Percentiles rank a stretch among this genome's conserved stretches.
Evolutionary conservation across 2,113 vertebrate genomes (phyloP).

Genomic region (Todiramphus saurophagus): DNA sequence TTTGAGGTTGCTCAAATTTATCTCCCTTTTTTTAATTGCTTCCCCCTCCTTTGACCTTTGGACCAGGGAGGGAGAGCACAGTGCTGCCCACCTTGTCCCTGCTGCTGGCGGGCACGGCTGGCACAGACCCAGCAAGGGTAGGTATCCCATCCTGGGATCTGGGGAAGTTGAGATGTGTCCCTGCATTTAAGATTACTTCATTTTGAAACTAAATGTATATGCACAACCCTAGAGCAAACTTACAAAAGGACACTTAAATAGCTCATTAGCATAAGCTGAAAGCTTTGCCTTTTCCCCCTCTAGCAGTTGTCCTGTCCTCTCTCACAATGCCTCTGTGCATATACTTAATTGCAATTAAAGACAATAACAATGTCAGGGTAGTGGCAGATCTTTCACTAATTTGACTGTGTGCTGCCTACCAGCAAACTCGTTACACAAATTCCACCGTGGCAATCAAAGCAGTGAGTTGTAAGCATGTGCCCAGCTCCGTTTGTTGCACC

Average conservation of each 20-base stretch:
- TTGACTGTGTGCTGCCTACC: not conserved
- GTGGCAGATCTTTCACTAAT: not conserved
- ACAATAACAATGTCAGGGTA: not conserved
- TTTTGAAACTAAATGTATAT: not conserved
- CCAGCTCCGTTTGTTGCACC: not conserved
- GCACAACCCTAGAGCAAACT: not conserved
- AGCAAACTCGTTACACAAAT: not conserved
- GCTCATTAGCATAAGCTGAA: not conserved
- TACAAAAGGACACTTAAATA: not conserved
- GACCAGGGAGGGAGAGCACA: fast-evolving
- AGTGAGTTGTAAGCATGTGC: fast-evolving
- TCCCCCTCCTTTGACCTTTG: not conserved
- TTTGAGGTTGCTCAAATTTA: not conserved
- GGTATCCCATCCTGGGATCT: not conserved
- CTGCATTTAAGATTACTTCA: not conserved
- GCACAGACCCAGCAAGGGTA: not conserved
- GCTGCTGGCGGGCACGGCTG: not conserved
- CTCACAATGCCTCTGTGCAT: not conserved
- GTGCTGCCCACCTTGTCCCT: not conserved
- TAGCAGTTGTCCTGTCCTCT: not conserved
- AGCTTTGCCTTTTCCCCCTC: not conserved
- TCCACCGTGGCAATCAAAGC: not conserved
- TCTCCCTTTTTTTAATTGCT: not conserved
- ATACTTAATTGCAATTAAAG: not conserved
- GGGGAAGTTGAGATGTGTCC: not conserved